Base-by-base conservation (phyloP, 2,113 vertebrate genomes). In the Etheostoma cragini region DNA sequence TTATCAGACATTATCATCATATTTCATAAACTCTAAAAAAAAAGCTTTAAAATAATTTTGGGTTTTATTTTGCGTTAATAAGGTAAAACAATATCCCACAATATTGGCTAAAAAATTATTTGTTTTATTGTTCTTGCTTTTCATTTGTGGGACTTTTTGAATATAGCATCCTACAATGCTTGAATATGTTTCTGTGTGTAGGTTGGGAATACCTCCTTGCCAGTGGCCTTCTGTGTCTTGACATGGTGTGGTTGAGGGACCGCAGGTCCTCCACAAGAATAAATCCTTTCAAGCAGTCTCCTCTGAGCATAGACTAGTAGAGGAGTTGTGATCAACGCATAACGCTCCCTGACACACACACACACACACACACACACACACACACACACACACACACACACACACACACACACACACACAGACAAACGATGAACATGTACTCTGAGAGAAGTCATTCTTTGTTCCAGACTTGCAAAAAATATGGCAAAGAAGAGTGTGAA, bases 291-390 rank as follows among this genome's bases (percentile, higher is more conserved):
- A 63, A 96, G 84, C 16, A 99, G 92, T 81, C 93, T 96, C 81
- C 94, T 96, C 93, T 99, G 98, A 50, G 97, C 97, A 0, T 95
- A 95, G 7, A 98, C 92, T 69, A 99, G 80, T 19, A 99, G 72
- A 0, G 98, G 97, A 22, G 92, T 96, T 77, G 98, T 85, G 70
- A 96, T 94, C 71, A 95, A 95, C 57, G 95, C 92, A 60, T 97
- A 98, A 47, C 95, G 95, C 87, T 98, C 97, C 83, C 98, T 99
- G 57, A 52, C 57, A 89, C 11, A 84, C 6, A 80, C 8, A 50
- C 1, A 42, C 30, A 82, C 4, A 71, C 38, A 15, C 5, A 84
- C 6, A 5, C 5, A 62, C 35, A 61, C 16, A 47, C 35, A 72
- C 19, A 67, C 19, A 62, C 26, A 62, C 17, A 46, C 35, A 38